Base-by-base conservation (phyloP, 2,797 vertebrate species). In the Amphiprion clarkii region DNA sequence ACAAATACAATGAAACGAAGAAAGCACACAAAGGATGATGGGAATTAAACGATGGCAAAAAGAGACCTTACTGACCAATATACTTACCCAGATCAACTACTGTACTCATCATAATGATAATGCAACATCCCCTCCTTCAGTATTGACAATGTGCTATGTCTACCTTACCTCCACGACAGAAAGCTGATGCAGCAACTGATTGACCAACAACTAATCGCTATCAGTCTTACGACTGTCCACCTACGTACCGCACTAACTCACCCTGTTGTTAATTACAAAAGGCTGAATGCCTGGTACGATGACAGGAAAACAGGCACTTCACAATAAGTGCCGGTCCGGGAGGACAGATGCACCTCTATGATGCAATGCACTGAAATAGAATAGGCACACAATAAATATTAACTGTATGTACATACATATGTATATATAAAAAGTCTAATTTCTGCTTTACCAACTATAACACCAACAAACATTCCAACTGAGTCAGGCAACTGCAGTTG, bases 101-200 rank as follows among this genome's bases (percentile, higher is more conserved):
- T 68, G 23, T 59, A 75, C 75, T 80, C 56, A 83, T 87, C 71
- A 44, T 27, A 27, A 63, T 74, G 86, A 83, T 82, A 83, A 86
- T 71, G 60, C 63, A 77, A 71, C 69, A 31, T 77, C 61, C 25
- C 48, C 14, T 58, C n/a, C 57, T 65, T 77, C 57, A 68, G 85
- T 81, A 79, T 63, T 14, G 58, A 71, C 60, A 52, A 49, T 16
- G 52, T 67, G 58, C 42, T 67, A 2, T 40, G 71, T 27, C 51
- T 25, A 54, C 21, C 6, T 31, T 27, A 48, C 61, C 44, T 69
- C 51, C 51, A 59, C 54, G 27, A 16, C 48, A 56, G 53, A 77
- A 87, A 82, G 71, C 82, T 78, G 67, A 78, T 49, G 23, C 46
- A 40, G 78, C 83, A 80, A 66, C 49, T 69, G 49, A 83, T 27